Percentiles rank a stretch among this genome's conserved stretches.
Evolutionary conservation across 2,113 vertebrate genomes (phyloP).

Genomic region (Heterochromis multidens): DNA sequence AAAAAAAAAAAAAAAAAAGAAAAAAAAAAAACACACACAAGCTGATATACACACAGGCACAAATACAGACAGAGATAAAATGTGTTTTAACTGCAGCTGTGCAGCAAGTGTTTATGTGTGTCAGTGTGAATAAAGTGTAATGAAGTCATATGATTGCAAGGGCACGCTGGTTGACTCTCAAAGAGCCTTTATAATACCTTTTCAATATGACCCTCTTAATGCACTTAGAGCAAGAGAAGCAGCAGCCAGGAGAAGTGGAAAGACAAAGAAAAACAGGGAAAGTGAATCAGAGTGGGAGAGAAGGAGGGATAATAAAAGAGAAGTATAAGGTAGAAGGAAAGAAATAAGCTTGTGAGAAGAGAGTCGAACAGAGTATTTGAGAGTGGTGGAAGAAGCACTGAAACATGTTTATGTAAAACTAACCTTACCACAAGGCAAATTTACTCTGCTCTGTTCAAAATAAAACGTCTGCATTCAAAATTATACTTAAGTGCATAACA

Average conservation of each 20-base stretch:
- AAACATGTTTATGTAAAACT: neutral
- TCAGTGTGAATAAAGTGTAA: neutral
- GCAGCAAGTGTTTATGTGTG: neutral
- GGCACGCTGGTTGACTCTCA: constrained; percentile 14
- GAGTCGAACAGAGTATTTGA: neutral
- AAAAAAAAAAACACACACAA: neutral
- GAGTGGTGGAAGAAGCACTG: neutral
- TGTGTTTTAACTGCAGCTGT: neutral
- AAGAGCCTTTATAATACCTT: constrained; percentile 14
- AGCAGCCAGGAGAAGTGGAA: neutral
- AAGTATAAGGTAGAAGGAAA: neutral
- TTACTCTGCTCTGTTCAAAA: neutral
- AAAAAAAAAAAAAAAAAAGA: neutral
- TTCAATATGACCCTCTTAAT: constrained; percentile 6
- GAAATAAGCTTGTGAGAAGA: neutral
- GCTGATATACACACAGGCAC: neutral
- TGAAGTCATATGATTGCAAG: constrained; percentile 27
- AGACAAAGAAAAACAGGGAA: neutral
- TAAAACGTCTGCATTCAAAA: neutral
- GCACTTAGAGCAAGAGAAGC: neutral
- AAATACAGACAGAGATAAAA: neutral
- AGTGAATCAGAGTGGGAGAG: neutral
- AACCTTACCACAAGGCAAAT: neutral
- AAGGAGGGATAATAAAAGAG: neutral
- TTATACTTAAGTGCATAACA: too few species aligned